Evolutionary conservation across 2,797 vertebrate genomes (phyloP), one percentile per base, ranked within the genome.

Genomic region (Aselliscus stoliczkanus): DNA sequence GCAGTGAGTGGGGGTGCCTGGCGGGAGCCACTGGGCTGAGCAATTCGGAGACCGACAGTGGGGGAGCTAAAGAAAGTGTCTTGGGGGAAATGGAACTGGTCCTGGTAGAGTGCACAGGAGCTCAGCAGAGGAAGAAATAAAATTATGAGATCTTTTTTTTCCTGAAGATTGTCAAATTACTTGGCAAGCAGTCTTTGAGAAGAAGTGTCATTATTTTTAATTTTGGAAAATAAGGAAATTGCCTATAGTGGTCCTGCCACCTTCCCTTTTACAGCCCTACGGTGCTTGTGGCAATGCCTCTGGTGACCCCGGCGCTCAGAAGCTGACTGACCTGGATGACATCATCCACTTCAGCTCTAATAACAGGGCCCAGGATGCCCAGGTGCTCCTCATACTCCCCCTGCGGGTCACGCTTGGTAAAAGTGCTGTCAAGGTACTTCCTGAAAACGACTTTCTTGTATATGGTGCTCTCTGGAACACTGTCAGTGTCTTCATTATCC

Each of bases 291-390:
- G 54, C 34, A 62, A 64, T 52, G n/a, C 79, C 29, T 54, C 21
- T 31, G 56, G 8, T 21, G 5, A 50, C 14, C 52, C 73, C 65
- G 82, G 18, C 10, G 7, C 34, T 79, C n/a, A 25, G 67, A 62
- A 64, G 54, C 76, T 29, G 25, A 97, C 98, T 98, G 98, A 99
- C 99, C 96, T 99, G 98, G 88, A 99, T 99, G 76, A 98, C 99
- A 89, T 99, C 99, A 0, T 98, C 99, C 93, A 99, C 99, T 97
- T 99, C 99, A 6, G 99, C 99, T 97, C 99, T 99, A 91, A 99
- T 99, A 72, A 99, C 81, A 2, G 99, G 99, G 11, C 99, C 99
- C 64, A 99, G 98, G 97, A 99, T 99, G 69, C 99, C 99, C 6
- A 99, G 98, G 88, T 99, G 99, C 92, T 99, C 99, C 25, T 99